Evolutionary conservation across 1,140 invertebrate genomes (phyloP).

Genomic region (Trachymyrmex cornetzi): DNA sequence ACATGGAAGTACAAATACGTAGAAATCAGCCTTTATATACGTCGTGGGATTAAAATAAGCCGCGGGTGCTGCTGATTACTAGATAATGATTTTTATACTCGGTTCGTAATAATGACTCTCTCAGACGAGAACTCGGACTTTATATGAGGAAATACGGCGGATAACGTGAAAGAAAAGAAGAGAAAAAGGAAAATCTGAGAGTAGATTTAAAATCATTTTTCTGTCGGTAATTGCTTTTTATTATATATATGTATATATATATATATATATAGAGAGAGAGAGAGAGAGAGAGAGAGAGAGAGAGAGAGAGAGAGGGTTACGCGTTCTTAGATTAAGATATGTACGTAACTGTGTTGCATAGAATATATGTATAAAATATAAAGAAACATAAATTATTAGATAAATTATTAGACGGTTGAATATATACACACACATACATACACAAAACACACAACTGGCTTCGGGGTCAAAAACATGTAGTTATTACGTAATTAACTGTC

Average conservation of each 20-base stretch:
- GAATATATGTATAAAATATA: conserved; percentile 49
- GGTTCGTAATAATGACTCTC: conserved; percentile 30
- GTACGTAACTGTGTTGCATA: conserved; percentile 50
- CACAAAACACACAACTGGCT: conserved; percentile 14
- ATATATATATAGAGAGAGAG: too few species aligned
- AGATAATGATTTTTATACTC: conserved; percentile 41
- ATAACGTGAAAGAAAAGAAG: not conserved
- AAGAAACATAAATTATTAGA: conserved; percentile 16
- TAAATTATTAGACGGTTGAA: conserved; percentile 10
- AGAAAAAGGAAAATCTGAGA: conserved; percentile 23
- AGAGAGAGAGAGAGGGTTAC: conserved; percentile 16
- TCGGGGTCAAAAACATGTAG: conserved; percentile 38
- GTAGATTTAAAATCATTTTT: conserved; percentile 49
- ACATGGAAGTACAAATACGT: conserved; percentile 51
- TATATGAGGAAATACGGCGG: not conserved
- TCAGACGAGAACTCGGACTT: conserved; percentile 24
- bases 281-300: too few species aligned
- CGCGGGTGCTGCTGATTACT: not conserved
- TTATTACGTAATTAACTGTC: conserved; percentile 49
- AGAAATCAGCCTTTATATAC: conserved; percentile 50
- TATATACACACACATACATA: not conserved
- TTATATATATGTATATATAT: too few species aligned
- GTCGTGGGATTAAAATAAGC: conserved; percentile 26
- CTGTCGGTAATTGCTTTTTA: conserved; percentile 37
- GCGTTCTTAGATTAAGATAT: conserved; percentile 53